Percentiles rank a stretch among this genome's conserved stretches.
phyloP scores from a whole-genome alignment of 2,888 invertebrate species.

The Hedya salicella region DNA sequence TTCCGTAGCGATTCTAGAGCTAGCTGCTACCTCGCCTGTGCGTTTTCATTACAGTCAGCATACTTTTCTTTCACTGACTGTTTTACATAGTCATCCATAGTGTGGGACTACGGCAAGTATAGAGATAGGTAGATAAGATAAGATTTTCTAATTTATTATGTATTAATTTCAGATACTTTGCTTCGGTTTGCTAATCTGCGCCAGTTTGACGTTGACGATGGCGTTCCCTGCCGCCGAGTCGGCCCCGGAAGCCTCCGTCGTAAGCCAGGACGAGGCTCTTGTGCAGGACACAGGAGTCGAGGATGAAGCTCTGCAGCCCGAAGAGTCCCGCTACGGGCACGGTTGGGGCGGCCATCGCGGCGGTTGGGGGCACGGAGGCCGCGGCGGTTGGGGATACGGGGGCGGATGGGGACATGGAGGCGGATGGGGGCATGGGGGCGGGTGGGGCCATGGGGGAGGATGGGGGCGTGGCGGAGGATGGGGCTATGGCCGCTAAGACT shows the following conservation, averaged over 20 bases:
- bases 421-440: constrained; percentile 2
- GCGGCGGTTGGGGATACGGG: not conserved
- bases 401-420: not conserved
- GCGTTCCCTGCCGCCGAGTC: constrained; percentile 18
- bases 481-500: not conserved
- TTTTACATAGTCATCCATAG: too few species aligned
- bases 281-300: not conserved
- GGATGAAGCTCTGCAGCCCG: constrained; percentile 1
- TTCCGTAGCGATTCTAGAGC: too few species aligned
- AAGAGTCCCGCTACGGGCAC: constrained; percentile 15
- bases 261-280: not conserved
- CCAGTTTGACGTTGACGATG: constrained; percentile 9
- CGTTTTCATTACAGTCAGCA: too few species aligned
- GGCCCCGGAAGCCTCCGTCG: not conserved
- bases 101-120: too few species aligned
- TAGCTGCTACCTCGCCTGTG: too few species aligned
- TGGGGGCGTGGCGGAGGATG: constrained; percentile 13
- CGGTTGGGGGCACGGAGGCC: not conserved
- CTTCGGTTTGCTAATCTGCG: constrained; percentile 16
- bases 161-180: constrained; percentile 9
- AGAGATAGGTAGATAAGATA: too few species aligned
- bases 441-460: not conserved
- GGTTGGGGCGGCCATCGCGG: not conserved
- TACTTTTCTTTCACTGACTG: too few species aligned
- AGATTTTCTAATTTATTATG: not conserved